Evolutionary conservation across 2,797 vertebrate species (phyloP), one percentile per base, ranked within the genome.

Genomic region (Coccyzus lansbergi): DNA sequence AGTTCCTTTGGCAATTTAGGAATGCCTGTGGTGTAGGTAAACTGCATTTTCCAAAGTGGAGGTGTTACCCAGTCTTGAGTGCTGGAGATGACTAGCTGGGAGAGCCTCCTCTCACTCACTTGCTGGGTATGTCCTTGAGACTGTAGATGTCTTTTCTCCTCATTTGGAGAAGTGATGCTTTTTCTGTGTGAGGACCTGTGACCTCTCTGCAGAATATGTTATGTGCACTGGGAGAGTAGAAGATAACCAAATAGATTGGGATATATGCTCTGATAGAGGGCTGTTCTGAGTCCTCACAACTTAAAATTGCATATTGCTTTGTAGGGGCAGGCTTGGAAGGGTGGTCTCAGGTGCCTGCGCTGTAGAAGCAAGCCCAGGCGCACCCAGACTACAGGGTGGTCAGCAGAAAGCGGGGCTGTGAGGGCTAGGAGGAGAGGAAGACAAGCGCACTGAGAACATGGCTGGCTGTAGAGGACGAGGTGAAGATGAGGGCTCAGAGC

Each of bases 141-240:
- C 33, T 84, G 84, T 38, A 64, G 10, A 28, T 51, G 8, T 75
- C 26, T 38, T 44, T 11, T 63, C 33, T 76, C 8, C 49, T 74
- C 40, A 5, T 56, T n/a, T 2, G 2, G 46, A 64, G 49, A 68
- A 56, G 40, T 8, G 7, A 10, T 9, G 7, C 16, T 64, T 34
- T 20, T 20, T 28, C 4, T 22, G 25, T 29, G 29, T 4, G 3
- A 59, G n/a, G 48, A 29, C 22, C 4, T 10, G 20, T 15, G n/a
- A n/a, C 55, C 15, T 69, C 28, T 49, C 10, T 46, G 16, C 36
- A 44, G 33, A 53, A 11, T 36, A 15, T 0, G 0, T 17, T 33
- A 18, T 67, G 29, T 42, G 20, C 1, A 0, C 12, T 42, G 36
- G 10, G 31, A 33, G 44, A 63, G 16, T 8, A 48, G 15, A 24